A percentile compares a stretch with the other conserved stretches of the same genome.
Conservation (phyloP, 1,140 invertebrate species). For the Cherax quadricarinatus region DNA sequence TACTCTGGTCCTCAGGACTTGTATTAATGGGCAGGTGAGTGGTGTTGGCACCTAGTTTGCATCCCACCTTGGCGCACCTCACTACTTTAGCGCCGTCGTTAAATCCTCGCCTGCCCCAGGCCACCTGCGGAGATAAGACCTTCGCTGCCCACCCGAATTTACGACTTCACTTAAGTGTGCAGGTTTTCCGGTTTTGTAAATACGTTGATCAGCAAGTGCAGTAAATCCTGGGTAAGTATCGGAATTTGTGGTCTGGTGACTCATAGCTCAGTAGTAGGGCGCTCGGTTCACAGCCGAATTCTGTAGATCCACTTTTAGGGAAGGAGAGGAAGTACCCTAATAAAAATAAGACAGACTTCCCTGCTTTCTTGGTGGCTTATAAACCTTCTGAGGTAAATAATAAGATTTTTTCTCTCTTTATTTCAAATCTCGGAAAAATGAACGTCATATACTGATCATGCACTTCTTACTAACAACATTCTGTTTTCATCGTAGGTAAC, state of each 20-base stretch:
- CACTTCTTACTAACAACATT: too few relatives aligned
- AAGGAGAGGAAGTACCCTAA: too few relatives aligned
- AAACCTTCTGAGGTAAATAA: too few relatives aligned
- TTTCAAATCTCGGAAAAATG: too few relatives aligned
- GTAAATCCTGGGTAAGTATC: neutral
- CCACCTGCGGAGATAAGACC: neutral
- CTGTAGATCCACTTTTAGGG: too few relatives aligned
- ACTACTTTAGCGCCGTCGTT: neutral
- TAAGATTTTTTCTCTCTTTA: too few relatives aligned
- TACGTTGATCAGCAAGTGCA: neutral
- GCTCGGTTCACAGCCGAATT: too few relatives aligned
- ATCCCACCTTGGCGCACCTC: neutral
- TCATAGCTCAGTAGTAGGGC: too few relatives aligned
- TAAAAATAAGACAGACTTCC: too few relatives aligned
- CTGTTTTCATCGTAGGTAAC: too few relatives aligned
- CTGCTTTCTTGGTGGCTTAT: too few relatives aligned
- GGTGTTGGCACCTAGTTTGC: conserved; percentile 42
- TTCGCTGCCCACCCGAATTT: neutral
- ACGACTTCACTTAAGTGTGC: neutral
- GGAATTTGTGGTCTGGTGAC: neutral
- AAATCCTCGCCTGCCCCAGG: neutral
- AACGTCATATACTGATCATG: too few relatives aligned
- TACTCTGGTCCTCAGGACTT: neutral
- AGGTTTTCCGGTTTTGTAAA: neutral
- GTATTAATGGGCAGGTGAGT: conserved; percentile 38